Evolutionary conservation across 1,140 invertebrate species (phyloP).

Genomic region (Leptestheria dahalacensis): DNA sequence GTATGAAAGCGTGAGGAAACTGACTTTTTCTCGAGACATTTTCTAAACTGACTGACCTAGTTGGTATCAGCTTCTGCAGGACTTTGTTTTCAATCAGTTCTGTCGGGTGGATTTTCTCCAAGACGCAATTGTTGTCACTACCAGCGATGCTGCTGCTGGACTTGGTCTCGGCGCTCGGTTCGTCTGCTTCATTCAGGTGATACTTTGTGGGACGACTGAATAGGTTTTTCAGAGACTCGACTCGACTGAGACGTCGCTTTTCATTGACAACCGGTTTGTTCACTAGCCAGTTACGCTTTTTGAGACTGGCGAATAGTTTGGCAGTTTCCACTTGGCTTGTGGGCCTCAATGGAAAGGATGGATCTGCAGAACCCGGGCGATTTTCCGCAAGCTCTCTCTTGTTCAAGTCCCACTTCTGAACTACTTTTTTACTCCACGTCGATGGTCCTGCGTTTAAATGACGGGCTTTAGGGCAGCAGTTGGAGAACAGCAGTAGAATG

Average conservation of each 20-base stretch:
- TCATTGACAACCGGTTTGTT: slow-evolving; percentile 10
- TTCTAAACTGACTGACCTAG: slow-evolving; percentile 17
- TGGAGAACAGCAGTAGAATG: too few species aligned
- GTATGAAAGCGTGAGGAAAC: slow-evolving; percentile 22
- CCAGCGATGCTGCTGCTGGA: slow-evolving; percentile 5
- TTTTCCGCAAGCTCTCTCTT: not conserved
- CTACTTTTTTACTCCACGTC: slow-evolving; percentile 47
- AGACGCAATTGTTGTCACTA: not conserved
- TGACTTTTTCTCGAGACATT: slow-evolving; percentile 18
- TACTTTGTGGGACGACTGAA: slow-evolving; percentile 24
- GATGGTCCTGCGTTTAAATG: slow-evolving; percentile 33
- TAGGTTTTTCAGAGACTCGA: slow-evolving; percentile 39
- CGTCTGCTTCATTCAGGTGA: not conserved
- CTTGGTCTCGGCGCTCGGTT: slow-evolving; percentile 5
- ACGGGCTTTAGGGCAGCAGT: too few species aligned
- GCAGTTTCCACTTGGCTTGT: too few species aligned
- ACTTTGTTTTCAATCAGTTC: not conserved
- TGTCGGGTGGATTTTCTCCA: slow-evolving; percentile 16
- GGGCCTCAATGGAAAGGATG: too few species aligned
- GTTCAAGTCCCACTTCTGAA: slow-evolving; percentile 41
- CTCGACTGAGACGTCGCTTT: slow-evolving; percentile 35
- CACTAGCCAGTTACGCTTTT: not conserved
- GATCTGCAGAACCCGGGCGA: not conserved
- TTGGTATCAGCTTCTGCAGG: slow-evolving; percentile 20
- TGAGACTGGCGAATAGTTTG: too few species aligned